These are phyloP conservation scores for Lepeophtheirus salmonis DNA, from an alignment of 1,140 invertebrate species.

Conservation along the genomic window DNA sequence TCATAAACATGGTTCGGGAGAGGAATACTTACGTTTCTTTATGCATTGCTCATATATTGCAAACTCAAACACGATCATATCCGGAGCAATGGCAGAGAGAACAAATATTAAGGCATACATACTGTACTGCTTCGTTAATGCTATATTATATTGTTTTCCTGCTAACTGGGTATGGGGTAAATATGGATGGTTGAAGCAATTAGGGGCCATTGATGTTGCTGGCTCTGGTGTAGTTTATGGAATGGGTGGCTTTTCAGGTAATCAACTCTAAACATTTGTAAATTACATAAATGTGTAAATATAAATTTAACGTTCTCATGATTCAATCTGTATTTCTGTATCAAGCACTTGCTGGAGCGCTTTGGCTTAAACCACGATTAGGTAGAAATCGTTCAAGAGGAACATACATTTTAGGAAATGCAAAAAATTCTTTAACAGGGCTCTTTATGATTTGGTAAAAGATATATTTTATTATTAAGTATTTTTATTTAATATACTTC, in stretches of 20 bases:
- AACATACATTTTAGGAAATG: slow-evolving; percentile 46
- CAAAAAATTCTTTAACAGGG: slow-evolving; percentile 71
- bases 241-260: slow-evolving; percentile 45
- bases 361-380: slow-evolving; percentile 64
- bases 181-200: slow-evolving; percentile 53
- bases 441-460: slow-evolving; percentile 77
- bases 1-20: slow-evolving; percentile 36
- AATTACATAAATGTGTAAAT: background rate
- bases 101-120: slow-evolving; percentile 23
- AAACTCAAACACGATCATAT: slow-evolving; percentile 64
- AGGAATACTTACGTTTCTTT: slow-evolving; percentile 58
- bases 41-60: slow-evolving; percentile 75
- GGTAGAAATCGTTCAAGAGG: slow-evolving; percentile 46
- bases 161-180: slow-evolving; percentile 66
- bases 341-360: slow-evolving; percentile 56
- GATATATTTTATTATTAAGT: no score
- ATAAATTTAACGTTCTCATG: background rate
- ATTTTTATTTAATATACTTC: no score
- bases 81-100: slow-evolving; percentile 29
- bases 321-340: background rate
- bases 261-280: no score
- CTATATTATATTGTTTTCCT: slow-evolving; percentile 46
- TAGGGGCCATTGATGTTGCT: slow-evolving; percentile 65
- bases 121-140: slow-evolving; percentile 48
- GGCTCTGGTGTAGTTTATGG: slow-evolving; percentile 74